A percentile compares a stretch with the other conserved stretches of the same genome.
Conservation (phyloP, 2,797 vertebrate species). For the Galaxias olidus region DNA sequence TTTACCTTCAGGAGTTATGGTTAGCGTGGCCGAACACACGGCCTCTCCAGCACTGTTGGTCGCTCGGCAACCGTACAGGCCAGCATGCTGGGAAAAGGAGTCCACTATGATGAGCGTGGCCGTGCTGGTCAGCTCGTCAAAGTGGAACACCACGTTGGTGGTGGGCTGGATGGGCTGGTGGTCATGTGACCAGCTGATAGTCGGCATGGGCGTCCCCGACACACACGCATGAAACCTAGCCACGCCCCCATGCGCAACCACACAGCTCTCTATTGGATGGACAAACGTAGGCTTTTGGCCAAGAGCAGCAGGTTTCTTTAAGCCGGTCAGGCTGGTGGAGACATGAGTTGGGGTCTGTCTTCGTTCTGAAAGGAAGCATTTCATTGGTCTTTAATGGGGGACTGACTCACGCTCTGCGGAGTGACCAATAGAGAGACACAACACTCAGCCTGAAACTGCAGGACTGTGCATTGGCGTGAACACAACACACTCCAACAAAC, state of each 20-base stretch:
- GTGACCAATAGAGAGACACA: no score
- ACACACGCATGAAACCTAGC: constrained; percentile 88
- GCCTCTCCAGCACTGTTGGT: constrained; percentile 86
- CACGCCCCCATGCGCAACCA: constrained; percentile 85
- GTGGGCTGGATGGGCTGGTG: constrained; percentile 79
- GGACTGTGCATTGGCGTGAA: no score
- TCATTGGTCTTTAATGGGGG: constrained; percentile 23
- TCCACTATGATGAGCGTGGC: constrained; percentile 93
- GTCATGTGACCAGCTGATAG: constrained; percentile 91
- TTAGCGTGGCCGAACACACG: constrained; percentile 84
- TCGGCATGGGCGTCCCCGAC: constrained; percentile 82
- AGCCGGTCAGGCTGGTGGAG: constrained; percentile 68
- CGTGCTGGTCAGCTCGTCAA: constrained; percentile 86
- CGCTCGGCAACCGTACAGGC: constrained; percentile 90
- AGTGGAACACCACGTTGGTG: constrained; percentile 92
- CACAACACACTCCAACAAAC: no score
- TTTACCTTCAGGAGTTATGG: constrained; percentile 90
- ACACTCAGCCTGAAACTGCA: no score
- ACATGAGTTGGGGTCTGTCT: constrained; percentile 75
- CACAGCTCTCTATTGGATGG: constrained; percentile 86
- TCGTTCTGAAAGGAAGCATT: constrained; percentile 92
- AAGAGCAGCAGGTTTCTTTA: constrained; percentile 81
- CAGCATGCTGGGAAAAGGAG: constrained; percentile 88
- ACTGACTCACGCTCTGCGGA: no score
- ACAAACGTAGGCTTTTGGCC: constrained; percentile 89